Conservation (phyloP, 2,113 vertebrate species). For the Pseudorasbora parva region DNA sequence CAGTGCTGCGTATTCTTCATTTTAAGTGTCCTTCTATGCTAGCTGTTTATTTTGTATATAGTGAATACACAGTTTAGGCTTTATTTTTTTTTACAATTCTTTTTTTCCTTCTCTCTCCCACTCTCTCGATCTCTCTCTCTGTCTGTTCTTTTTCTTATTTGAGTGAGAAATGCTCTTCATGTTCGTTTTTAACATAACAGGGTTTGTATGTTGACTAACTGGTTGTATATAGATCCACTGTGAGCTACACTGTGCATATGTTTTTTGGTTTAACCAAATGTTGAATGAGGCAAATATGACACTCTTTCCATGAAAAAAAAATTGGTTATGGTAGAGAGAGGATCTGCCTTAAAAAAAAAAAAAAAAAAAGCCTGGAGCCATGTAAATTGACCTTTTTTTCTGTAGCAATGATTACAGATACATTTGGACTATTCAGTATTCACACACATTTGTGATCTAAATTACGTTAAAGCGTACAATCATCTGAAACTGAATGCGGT, state of each 20-base stretch:
- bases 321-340: conserved; percentile 52
- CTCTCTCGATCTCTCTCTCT: conserved; percentile 47
- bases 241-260: conserved; percentile 56
- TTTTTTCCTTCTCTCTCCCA: conserved; percentile 33
- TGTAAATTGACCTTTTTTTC: not conserved
- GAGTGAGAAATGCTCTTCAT: conserved; percentile 63
- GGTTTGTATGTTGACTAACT: conserved; percentile 68
- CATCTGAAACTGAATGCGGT: not conserved
- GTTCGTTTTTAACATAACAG: conserved; percentile 68
- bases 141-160: conserved; percentile 51
- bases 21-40: conserved; percentile 82
- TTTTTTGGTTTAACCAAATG: conserved; percentile 56
- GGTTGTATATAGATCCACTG: conserved; percentile 72
- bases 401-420: not conserved
- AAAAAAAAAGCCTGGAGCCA: not conserved
- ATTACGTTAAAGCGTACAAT: conserved; percentile 22
- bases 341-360: conserved; percentile 52
- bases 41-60: conserved; percentile 79
- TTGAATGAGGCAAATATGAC: conserved; percentile 71
- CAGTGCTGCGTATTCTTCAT: conserved; percentile 74
- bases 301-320: conserved; percentile 70
- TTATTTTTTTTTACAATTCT: conserved; percentile 30
- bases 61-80: conserved; percentile 70
- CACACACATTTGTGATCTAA: conserved; percentile 1
- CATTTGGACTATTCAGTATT: conserved; percentile 37